phyloP scores from a whole-genome alignment of 1,140 invertebrate species.

The Akabosia matsudoensis region DNA sequence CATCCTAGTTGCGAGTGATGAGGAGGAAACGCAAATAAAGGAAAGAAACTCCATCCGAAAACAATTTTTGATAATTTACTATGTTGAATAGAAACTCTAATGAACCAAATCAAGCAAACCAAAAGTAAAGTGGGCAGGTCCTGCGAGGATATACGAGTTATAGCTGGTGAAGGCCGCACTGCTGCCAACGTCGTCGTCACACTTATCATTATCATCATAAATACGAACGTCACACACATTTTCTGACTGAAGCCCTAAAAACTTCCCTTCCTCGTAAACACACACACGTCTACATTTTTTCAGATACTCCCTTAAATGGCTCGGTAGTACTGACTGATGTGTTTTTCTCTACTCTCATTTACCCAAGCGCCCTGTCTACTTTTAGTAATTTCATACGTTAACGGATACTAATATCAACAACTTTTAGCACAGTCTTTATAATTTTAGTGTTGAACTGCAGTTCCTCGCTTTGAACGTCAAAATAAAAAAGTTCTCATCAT shows the following conservation, averaged over 20 bases:
- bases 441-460: slow-evolving; percentile 1
- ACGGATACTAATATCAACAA: not conserved
- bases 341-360: no score
- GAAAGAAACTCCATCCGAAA: slow-evolving; percentile 30
- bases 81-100: slow-evolving; percentile 45
- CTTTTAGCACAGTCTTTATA: not conserved
- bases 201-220: not conserved
- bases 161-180: slow-evolving; percentile 9
- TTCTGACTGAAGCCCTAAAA: not conserved
- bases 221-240: not conserved
- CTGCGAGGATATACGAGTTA: not conserved
- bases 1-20: not conserved
- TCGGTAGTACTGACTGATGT: no score
- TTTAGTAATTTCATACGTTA: not conserved
- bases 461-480: not conserved
- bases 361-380: no score
- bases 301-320: no score
- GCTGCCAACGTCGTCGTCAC: slow-evolving; percentile 16
- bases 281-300: not conserved
- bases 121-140: slow-evolving; percentile 6
- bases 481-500: not conserved
- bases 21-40: slow-evolving; percentile 1
- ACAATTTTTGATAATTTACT: slow-evolving; percentile 47
- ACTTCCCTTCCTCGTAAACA: not conserved
- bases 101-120: slow-evolving; percentile 44